Evolutionary conservation across 2,113 vertebrate genomes (phyloP).

Genomic region (Junco hyemalis): DNA sequence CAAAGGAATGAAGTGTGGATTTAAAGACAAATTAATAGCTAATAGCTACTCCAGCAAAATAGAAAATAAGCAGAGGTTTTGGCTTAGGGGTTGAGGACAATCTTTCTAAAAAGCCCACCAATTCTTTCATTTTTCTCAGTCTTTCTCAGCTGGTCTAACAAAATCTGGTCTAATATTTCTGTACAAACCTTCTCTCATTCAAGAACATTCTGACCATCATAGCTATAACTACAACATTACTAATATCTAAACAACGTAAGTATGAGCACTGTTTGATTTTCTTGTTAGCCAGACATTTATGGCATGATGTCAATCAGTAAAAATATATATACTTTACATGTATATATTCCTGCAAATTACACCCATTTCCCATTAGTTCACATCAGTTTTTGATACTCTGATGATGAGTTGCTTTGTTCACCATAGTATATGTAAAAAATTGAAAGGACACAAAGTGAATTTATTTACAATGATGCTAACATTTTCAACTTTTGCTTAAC

Average conservation of each 20-base stretch:
- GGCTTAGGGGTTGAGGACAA: not conserved
- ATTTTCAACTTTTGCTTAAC: not conserved
- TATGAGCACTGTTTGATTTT: not conserved
- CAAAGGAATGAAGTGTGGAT: not conserved
- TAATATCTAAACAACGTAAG: not conserved
- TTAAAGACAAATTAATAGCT: not conserved
- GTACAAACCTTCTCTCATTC: not conserved
- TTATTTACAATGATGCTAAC: not conserved
- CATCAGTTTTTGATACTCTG: not conserved
- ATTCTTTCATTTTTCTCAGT: not conserved
- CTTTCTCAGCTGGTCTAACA: not conserved
- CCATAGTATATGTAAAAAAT: not conserved
- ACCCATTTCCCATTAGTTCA: not conserved
- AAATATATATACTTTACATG: not conserved
- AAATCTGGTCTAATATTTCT: not conserved
- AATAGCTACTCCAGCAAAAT: not conserved
- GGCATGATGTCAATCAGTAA: rapidly evolving
- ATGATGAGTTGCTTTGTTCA: not conserved
- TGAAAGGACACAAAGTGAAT: not conserved
- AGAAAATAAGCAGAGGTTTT: not conserved
- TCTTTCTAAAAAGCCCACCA: not conserved
- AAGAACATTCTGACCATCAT: not conserved
- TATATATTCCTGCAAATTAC: not conserved
- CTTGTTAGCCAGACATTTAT: not conserved
- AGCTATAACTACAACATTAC: not conserved